These are phyloP conservation scores for Alethe diademata DNA, from an alignment of 2,113 vertebrate species.

Conservation along the genomic window DNA sequence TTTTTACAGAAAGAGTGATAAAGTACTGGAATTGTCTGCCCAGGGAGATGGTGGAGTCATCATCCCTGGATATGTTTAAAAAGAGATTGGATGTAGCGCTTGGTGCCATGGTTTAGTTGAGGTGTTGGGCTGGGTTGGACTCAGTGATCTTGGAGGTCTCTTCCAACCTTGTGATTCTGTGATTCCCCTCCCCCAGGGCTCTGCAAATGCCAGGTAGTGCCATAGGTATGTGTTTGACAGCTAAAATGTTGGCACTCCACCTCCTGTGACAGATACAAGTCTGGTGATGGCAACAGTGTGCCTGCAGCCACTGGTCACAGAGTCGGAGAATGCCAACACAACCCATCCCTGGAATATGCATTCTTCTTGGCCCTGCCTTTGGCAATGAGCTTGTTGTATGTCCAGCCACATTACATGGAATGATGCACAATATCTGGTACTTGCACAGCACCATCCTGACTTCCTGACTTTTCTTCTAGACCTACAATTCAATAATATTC, in stretches of 20 bases:
- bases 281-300: background rate
- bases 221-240: background rate
- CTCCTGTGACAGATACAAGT: accelerated
- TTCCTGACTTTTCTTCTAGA: background rate
- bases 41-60: background rate
- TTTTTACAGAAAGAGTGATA: background rate
- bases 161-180: background rate
- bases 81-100: background rate
- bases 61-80: background rate
- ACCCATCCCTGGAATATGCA: background rate
- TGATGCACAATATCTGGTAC: background rate
- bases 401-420: background rate
- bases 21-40: background rate
- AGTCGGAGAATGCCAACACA: background rate
- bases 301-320: background rate
- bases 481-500: background rate
- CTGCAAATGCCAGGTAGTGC: background rate
- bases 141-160: background rate
- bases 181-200: background rate
- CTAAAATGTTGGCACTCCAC: background rate
- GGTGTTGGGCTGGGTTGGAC: background rate
- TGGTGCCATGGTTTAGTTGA: background rate
- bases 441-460: background rate
- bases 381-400: background rate
- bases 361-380: background rate